phyloP scores from a whole-genome alignment of 1,140 invertebrate species.

The Eupeodes corollae region DNA sequence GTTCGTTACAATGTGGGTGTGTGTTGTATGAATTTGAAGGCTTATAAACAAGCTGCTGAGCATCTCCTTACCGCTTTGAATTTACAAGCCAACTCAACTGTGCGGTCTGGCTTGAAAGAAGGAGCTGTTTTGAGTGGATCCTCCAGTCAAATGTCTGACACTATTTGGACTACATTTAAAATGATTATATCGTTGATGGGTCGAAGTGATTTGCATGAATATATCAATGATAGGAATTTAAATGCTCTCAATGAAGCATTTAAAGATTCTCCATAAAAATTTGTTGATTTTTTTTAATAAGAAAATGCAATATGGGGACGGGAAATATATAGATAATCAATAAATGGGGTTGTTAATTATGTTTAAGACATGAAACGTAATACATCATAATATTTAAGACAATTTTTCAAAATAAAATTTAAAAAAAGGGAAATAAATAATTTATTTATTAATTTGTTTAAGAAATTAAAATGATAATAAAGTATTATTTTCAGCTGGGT shows the following conservation, averaged over 20 bases:
- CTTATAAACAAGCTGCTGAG: conserved; percentile 88
- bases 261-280: conserved; percentile 14
- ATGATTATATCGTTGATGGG: conserved; percentile 83
- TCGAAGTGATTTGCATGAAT: conserved; percentile 54
- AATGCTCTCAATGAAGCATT: conserved; percentile 28
- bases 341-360: no score
- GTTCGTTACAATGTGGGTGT: conserved; percentile 97
- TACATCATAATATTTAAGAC: no score
- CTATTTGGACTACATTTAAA: conserved; percentile 89
- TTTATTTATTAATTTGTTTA: no score
- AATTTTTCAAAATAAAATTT: no score
- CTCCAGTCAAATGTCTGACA: conserved; percentile 71
- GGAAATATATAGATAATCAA: no score
- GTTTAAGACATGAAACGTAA: no score
- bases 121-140: conserved; percentile 32
- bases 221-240: conserved; percentile 24
- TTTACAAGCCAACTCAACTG: conserved; percentile 72
- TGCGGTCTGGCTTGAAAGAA: conserved; percentile 41
- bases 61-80: conserved; percentile 89
- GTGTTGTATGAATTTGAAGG: conserved; percentile 91
- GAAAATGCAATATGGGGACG: no score
- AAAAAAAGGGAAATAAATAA: no score
- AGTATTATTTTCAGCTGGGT: no score
- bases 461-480: no score
- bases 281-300: no score